Evolutionary conservation across 1,140 invertebrate species (phyloP).

Genomic region (Tenebrio molitor): DNA sequence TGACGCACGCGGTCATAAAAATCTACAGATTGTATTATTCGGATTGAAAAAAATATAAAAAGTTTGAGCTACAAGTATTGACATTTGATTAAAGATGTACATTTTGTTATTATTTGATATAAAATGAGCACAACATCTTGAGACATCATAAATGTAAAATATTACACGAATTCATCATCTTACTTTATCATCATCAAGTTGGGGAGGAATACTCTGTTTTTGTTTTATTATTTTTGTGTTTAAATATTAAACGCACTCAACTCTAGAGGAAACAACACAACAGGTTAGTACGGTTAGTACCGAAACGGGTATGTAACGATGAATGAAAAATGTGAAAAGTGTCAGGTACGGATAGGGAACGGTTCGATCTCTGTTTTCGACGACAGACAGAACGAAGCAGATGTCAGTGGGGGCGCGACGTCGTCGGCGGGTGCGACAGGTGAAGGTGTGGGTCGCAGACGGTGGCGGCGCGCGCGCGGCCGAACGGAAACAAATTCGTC

Average conservation of each 20-base stretch:
- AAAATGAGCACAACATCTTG: conserved; percentile 65
- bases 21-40: conserved; percentile 57
- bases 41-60: conserved; percentile 62
- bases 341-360: conserved; percentile 63
- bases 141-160: conserved; percentile 57
- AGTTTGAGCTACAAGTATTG: conserved; percentile 66
- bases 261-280: conserved; percentile 45
- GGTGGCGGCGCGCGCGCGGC: neutral
- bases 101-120: conserved; percentile 61
- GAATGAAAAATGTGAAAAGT: conserved; percentile 45
- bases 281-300: conserved; percentile 36
- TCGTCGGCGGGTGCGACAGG: neutral
- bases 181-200: conserved; percentile 29
- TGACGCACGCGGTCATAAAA: conserved; percentile 53
- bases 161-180: conserved; percentile 51
- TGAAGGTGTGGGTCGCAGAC: neutral
- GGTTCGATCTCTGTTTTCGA: conserved; percentile 50
- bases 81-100: conserved; percentile 64
- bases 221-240: conserved; percentile 33
- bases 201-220: conserved; percentile 41
- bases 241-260: conserved; percentile 42
- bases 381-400: conserved; percentile 16
- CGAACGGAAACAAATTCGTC: neutral
- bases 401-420: neutral
- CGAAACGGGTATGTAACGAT: conserved; percentile 44